Percentiles rank a stretch among this genome's conserved stretches.
Evolutionary conservation across 1,140 invertebrate genomes (phyloP).

Genomic region (Riptortus pedestris): DNA sequence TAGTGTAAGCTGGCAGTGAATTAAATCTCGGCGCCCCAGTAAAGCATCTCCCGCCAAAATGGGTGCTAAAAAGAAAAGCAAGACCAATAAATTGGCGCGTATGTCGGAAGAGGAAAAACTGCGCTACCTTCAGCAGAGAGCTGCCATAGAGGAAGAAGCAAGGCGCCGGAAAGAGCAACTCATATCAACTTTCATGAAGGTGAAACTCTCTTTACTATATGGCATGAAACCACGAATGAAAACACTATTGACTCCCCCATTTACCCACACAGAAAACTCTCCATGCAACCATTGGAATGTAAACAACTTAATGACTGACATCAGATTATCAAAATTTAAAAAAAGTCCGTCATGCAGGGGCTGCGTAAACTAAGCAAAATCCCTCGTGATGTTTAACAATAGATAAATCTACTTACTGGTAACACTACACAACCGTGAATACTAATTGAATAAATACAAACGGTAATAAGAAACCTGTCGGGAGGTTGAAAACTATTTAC

Average conservation of each 20-base stretch:
- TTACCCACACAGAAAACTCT: background rate
- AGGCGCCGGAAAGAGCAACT: slow-evolving; percentile 62
- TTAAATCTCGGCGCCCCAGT: no score
- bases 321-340: background rate
- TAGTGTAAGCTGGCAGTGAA: no score
- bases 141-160: slow-evolving; percentile 66
- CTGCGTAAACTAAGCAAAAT: no score
- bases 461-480: no score
- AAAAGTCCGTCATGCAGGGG: no score
- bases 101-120: slow-evolving; percentile 72
- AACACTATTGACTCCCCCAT: background rate
- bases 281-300: background rate
- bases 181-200: slow-evolving; percentile 64
- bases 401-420: no score
- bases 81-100: slow-evolving; percentile 60
- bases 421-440: no score
- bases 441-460: no score
- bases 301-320: background rate
- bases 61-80: slow-evolving; percentile 53
- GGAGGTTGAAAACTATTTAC: no score
- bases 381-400: no score
- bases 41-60: no score
- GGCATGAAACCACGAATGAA: no score
- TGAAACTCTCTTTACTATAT: slow-evolving; percentile 36
- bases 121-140: slow-evolving; percentile 63